A percentile compares a stretch with the other conserved stretches of the same genome.
Conservation (phyloP, 2,888 invertebrate species). For the Acleris emargana region DNA sequence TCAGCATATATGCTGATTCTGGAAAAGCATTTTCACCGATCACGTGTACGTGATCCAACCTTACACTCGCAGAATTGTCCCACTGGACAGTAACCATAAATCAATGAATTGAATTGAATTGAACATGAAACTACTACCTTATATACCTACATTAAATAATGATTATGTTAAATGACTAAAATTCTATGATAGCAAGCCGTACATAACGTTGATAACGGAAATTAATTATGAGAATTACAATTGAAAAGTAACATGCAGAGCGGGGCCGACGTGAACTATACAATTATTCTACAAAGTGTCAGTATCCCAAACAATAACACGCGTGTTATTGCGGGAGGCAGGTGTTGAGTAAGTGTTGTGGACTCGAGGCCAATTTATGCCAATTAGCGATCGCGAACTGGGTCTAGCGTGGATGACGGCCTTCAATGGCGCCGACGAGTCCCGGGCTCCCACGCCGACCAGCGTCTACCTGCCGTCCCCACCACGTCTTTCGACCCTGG, state of each 20-base stretch:
- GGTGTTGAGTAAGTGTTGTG: constrained; percentile 35
- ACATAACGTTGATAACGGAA: not conserved
- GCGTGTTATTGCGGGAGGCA: constrained; percentile 24
- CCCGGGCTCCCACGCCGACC: not conserved
- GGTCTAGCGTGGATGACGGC: constrained; percentile 30
- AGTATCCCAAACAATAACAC: constrained; percentile 21
- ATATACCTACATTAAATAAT: too few species aligned
- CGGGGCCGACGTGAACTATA: constrained; percentile 16
- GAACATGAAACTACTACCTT: too few species aligned
- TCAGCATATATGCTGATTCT: too few species aligned
- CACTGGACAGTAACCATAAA: too few species aligned
- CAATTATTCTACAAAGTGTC: constrained; percentile 12
- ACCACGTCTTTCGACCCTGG: not conserved
- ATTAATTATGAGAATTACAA: not conserved
- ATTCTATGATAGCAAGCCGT: too few species aligned
- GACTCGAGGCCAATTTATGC: constrained; percentile 42
- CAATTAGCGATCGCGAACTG: constrained; percentile 39
- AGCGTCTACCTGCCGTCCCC: not conserved
- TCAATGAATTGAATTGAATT: too few species aligned
- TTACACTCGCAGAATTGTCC: too few species aligned
- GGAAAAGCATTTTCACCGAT: too few species aligned
- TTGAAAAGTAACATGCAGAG: not conserved
- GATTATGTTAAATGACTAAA: too few species aligned
- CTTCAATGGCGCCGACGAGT: constrained; percentile 16
- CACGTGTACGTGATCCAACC: too few species aligned